Evolutionary conservation across 2,888 invertebrate genomes (phyloP).

Genomic region (Habrosyne pyritoides): DNA sequence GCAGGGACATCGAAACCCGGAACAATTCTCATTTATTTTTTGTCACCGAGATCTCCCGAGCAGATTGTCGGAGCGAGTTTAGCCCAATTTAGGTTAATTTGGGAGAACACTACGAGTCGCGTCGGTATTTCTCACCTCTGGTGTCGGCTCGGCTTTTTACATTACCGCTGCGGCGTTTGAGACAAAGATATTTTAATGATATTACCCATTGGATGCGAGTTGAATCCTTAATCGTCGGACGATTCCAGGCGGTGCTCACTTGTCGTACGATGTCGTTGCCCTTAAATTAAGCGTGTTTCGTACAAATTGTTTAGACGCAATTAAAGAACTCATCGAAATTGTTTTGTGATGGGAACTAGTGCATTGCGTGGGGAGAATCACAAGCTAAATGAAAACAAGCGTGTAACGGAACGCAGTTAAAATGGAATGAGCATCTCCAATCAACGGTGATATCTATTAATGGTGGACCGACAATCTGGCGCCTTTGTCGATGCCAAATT

Average conservation of each 20-base stretch:
- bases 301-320: slow-evolving; percentile 77
- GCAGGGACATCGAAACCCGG: slow-evolving; percentile 40
- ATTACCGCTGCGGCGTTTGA: slow-evolving; percentile 71
- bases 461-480: slow-evolving; percentile 51
- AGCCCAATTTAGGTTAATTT: slow-evolving; percentile 63
- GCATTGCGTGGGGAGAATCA: slow-evolving; percentile 76
- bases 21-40: slow-evolving; percentile 35
- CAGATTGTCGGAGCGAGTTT: slow-evolving; percentile 46
- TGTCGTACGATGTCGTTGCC: slow-evolving; percentile 75
- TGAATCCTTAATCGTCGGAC: slow-evolving; percentile 77
- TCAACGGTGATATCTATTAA: slow-evolving; percentile 66
- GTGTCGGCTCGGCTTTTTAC: slow-evolving; percentile 72
- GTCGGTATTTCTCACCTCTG: slow-evolving; percentile 77
- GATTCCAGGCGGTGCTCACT: slow-evolving; percentile 60
- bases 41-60: slow-evolving; percentile 42
- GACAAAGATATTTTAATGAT: slow-evolving; percentile 83
- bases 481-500: slow-evolving; percentile 42
- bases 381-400: slow-evolving; percentile 77
- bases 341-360: slow-evolving; percentile 73
- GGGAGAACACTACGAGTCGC: slow-evolving; percentile 59
- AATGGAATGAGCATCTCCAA: slow-evolving; percentile 67
- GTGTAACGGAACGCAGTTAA: slow-evolving; percentile 61
- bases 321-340: slow-evolving; percentile 69
- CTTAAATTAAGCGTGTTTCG: slow-evolving; percentile 76
- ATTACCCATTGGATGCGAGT: slow-evolving; percentile 77